Percentiles rank a stretch among this genome's conserved stretches.
These are phyloP conservation scores for Petrolisthes cinctipes DNA, from an alignment of 2,888 invertebrate species.

Conservation along the genomic window DNA sequence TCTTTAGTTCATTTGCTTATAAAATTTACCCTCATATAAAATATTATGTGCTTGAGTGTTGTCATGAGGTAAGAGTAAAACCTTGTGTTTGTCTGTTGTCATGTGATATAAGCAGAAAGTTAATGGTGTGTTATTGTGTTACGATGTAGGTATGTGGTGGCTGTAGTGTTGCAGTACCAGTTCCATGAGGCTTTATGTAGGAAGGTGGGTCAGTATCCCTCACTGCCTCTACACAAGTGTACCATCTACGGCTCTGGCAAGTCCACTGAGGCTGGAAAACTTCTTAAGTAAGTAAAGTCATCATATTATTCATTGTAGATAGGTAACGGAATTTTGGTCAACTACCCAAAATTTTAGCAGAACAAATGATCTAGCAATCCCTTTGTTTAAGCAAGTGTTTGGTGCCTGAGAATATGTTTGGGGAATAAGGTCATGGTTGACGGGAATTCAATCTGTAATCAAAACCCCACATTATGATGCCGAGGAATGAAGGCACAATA, in stretches of 20 bases:
- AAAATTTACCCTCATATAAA: background rate
- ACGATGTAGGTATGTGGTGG: conserved; percentile 88
- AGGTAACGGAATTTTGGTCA: too few species aligned
- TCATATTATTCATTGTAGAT: too few species aligned
- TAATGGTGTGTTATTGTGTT: conserved; percentile 65
- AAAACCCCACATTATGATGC: too few species aligned
- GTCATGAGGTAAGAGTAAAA: too few species aligned
- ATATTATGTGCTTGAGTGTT: background rate
- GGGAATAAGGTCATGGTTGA: too few species aligned
- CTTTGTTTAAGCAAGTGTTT: background rate
- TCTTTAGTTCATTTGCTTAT: too few species aligned
- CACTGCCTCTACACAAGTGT: conserved; percentile 86
- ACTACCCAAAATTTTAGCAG: too few species aligned
- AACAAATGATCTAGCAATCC: background rate
- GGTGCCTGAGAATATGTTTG: too few species aligned
- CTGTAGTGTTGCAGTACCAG: conserved; percentile 94
- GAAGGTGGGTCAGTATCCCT: conserved; percentile 80
- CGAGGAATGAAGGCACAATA: too few species aligned
- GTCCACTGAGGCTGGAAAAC: conserved; percentile 86
- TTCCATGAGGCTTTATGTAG: conserved; percentile 85
- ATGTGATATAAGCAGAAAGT: too few species aligned
- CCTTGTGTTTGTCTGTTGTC: too few species aligned
- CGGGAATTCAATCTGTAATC: too few species aligned
- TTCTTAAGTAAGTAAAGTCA: conserved; percentile 80
- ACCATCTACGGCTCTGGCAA: conserved; percentile 80